Base-by-base conservation (phyloP, 1,140 invertebrate species). In the Zaprionus kolodkinae region DNA sequence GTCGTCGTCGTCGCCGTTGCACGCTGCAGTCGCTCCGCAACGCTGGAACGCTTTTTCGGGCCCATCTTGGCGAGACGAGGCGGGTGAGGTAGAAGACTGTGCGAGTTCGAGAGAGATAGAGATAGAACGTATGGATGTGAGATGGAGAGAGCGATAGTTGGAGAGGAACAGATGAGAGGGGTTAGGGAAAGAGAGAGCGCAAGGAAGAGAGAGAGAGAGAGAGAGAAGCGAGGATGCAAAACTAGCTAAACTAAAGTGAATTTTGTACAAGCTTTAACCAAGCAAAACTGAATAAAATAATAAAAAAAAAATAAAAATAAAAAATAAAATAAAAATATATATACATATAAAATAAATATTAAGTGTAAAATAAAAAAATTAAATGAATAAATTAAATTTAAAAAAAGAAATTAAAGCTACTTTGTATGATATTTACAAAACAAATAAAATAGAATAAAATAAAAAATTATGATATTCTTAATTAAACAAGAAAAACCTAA, bases 31-130 rank as follows among this genome's bases (percentile, higher is more conserved):
- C 91, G 91, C 62, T 92, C 86, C 6, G 83, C 84, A 35, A 74
- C 85, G 48, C 64, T 85, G 68, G 81, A 73, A 72, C 91, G 87
- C 63, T 92, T 92, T 72, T 92, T 92, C 52, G 91, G 83, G 72
- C 91, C 91, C 91, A 92, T 92, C 55, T 59, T 48, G 45, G 63
- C 70, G 21, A 30, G 27, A 6, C 27, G 27, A 30, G 71, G 13
- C 38, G 40, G n/a, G n/a, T 54, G 60, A 54, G 61, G 40, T n/a
- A n/a, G 38, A 45, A 68, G 63, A 79, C 40, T 61, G 35, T 21
- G 17, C 52, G 27, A 63, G 10, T 38, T 10, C 7, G 17, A 40
- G 33, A 72, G 12, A 61, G 21, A 40, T 21, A 43, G 3, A 45
- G 43, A 66, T 9, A 62, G 52, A 63, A 35, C 15, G 27, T 35